phyloP scores from a whole-genome alignment of 2,888 invertebrate genomes.

The Drosophila falleni region DNA sequence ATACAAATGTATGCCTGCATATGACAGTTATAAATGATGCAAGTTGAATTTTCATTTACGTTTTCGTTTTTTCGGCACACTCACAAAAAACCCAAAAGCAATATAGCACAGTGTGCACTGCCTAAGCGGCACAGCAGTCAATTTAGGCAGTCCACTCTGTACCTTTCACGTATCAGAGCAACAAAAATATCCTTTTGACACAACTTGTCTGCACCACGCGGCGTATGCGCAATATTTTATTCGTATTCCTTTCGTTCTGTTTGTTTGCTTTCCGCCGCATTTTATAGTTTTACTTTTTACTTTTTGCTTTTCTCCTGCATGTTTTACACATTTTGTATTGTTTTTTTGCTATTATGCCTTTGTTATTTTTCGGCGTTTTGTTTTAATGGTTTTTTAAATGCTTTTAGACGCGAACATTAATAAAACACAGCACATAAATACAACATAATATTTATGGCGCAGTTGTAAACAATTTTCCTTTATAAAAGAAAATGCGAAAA shows the following conservation, averaged over 20 bases:
- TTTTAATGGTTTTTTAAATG: constrained; percentile 55
- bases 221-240: constrained; percentile 56
- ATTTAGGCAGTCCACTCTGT: constrained; percentile 6
- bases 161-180: not conserved
- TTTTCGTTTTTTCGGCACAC: constrained; percentile 1
- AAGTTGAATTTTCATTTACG: constrained; percentile 15
- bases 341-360: constrained; percentile 21
- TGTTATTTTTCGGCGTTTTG: constrained; percentile 2
- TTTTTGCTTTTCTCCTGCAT: constrained; percentile 20
- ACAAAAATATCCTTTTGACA: constrained; percentile 5
- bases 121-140: not conserved
- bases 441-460: constrained; percentile 47
- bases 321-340: constrained; percentile 5
- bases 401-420: constrained; percentile 40
- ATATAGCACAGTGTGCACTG: constrained; percentile 26
- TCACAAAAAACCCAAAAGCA: constrained; percentile 12
- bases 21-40: constrained; percentile 56
- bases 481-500: constrained; percentile 21
- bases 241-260: not conserved
- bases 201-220: constrained; percentile 34
- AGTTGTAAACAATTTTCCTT: constrained; percentile 42
- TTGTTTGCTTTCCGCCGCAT: constrained; percentile 17
- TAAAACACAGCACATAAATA: constrained; percentile 32
- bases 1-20: constrained; percentile 29
- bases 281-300: constrained; percentile 19